phyloP scores from a whole-genome alignment of 2,888 invertebrate species.

The Alloscopus bannaensis region DNA sequence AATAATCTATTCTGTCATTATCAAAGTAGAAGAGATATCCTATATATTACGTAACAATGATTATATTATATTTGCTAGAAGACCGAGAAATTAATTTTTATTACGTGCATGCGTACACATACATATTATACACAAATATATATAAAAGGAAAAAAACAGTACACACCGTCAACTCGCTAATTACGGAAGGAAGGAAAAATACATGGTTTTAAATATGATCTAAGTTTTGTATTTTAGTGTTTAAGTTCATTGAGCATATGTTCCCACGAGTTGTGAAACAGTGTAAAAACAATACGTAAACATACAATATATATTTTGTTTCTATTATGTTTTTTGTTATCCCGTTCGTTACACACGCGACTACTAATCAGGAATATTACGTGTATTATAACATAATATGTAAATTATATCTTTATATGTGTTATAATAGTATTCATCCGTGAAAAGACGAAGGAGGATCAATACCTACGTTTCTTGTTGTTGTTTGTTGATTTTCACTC shows the following conservation, averaged over 20 bases:
- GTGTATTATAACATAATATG: conserved; percentile 2
- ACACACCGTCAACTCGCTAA: conserved; percentile 11
- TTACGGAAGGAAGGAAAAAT: not conserved
- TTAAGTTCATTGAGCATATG: not conserved
- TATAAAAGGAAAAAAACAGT: conserved; percentile 12
- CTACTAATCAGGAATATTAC: not conserved
- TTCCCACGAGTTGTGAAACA: conserved; percentile 49
- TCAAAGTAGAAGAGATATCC: conserved; percentile 30
- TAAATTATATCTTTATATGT: conserved; percentile 21
- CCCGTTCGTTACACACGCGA: not conserved
- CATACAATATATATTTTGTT: conserved; percentile 14
- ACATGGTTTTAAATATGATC: conserved; percentile 17
- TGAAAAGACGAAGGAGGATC: too few relatives aligned
- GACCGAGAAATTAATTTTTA: conserved; percentile 59
- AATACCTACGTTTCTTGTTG: too few relatives aligned
- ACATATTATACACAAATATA: conserved; percentile 25
- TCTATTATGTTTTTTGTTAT: conserved; percentile 21
- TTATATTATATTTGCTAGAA: conserved; percentile 36
- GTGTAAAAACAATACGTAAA: not conserved
- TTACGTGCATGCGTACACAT: conserved; percentile 52
- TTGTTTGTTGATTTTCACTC: too few relatives aligned
- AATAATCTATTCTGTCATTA: conserved; percentile 62
- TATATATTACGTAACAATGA: conserved; percentile 35
- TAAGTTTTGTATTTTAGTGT: conserved; percentile 13
- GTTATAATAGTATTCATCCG: not conserved